Percentiles rank a stretch among this genome's conserved stretches.
Conservation (phyloP, 2,888 invertebrate species). For the Congeria kusceri region DNA sequence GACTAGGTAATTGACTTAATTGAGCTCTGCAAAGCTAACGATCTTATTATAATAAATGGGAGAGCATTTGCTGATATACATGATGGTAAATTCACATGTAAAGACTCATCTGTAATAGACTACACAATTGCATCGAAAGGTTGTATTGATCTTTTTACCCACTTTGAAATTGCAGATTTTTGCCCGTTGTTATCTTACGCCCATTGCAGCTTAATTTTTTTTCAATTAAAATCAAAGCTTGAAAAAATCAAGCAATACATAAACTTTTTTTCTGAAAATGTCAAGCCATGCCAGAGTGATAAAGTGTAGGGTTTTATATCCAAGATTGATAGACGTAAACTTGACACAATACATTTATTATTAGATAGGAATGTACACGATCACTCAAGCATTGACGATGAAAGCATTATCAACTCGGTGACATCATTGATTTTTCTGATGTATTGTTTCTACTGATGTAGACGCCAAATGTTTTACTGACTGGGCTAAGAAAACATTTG, state of each 20-base stretch:
- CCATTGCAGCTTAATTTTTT: neutral
- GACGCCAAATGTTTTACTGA: neutral
- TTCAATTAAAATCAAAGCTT: neutral
- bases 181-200: neutral
- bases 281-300: neutral
- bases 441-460: too few species aligned
- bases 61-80: neutral
- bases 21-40: conserved; percentile 4
- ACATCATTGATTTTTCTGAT: too few species aligned
- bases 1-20: neutral
- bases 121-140: neutral
- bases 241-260: neutral
- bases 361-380: neutral
- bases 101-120: conserved; percentile 1
- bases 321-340: neutral
- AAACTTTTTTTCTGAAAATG: neutral
- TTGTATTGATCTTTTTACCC: neutral
- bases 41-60: conserved; percentile 1
- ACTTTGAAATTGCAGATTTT: neutral
- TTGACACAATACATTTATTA: neutral
- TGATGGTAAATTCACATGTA: neutral
- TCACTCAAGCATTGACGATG: neutral
- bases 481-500: neutral
- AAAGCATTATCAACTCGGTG: neutral
- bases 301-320: neutral